A percentile compares a stretch with the other conserved stretches of the same genome.
phyloP scores from a whole-genome alignment of 2,888 invertebrate species.

The Pyrochroa serraticornis region DNA sequence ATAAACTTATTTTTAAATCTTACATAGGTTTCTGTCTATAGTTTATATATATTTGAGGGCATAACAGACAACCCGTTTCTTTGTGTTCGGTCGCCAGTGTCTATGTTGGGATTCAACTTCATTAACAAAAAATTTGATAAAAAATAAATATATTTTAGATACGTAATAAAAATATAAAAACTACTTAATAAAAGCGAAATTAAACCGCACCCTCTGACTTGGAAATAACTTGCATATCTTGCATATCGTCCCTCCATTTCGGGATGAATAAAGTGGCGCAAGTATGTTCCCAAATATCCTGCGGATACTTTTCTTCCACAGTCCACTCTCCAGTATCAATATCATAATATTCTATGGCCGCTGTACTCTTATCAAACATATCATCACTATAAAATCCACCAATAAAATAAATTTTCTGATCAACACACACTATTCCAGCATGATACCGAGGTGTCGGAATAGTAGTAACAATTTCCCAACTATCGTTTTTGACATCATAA shows the following conservation, averaged over 20 bases:
- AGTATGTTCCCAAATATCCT: conserved; percentile 75
- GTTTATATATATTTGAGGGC: too few relatives aligned
- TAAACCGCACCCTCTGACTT: conserved; percentile 36
- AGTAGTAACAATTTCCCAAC: conserved; percentile 66
- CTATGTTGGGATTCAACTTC: too few relatives aligned
- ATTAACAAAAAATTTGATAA: too few relatives aligned
- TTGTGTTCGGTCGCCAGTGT: too few relatives aligned
- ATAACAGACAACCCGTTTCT: too few relatives aligned
- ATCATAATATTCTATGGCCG: conserved; percentile 71
- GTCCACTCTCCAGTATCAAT: conserved; percentile 67
- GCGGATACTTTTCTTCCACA: conserved; percentile 67
- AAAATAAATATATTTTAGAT: too few relatives aligned
- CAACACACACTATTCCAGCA: conserved; percentile 68
- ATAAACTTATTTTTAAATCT: too few relatives aligned
- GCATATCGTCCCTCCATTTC: conserved; percentile 53
- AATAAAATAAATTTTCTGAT: conserved; percentile 68
- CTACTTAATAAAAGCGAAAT: conserved; percentile 4
- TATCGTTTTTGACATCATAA: conserved; percentile 64
- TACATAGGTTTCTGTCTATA: too few relatives aligned
- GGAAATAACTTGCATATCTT: conserved; percentile 47
- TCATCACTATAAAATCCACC: conserved; percentile 72
- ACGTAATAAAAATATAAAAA: conserved; percentile 8
- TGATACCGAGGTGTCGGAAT: conserved; percentile 73
- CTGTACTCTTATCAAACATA: conserved; percentile 71
- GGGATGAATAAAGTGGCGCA: conserved; percentile 72